phyloP scores from a whole-genome alignment of 2,113 vertebrate species.

The Sylvietta virens region DNA sequence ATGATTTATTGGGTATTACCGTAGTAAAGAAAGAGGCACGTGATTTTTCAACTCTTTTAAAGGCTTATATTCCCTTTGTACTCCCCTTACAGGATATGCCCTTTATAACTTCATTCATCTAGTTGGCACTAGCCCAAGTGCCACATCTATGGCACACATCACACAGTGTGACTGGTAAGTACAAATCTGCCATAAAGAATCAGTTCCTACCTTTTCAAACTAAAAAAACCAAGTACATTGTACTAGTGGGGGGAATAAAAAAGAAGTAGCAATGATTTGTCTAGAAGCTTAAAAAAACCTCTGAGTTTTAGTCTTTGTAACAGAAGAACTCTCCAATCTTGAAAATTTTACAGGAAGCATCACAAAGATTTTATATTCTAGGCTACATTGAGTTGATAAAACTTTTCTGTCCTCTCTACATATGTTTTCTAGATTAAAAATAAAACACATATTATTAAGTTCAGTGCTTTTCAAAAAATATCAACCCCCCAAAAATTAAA shows the following conservation, averaged over 20 bases:
- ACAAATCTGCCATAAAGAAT: background rate
- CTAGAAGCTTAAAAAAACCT: background rate
- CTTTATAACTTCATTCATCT: background rate
- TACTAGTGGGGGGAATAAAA: background rate
- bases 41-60: background rate
- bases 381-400: background rate
- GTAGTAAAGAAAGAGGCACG: background rate
- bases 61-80: conserved; percentile 29
- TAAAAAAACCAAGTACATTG: background rate
- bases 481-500: background rate
- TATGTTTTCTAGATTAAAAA: conserved; percentile 43
- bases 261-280: background rate
- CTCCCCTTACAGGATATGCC: background rate
- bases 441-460: background rate
- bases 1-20: background rate
- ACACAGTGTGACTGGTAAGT: background rate
- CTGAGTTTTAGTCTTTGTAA: background rate
- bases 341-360: background rate
- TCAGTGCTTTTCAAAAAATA: conserved; percentile 28
- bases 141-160: background rate
- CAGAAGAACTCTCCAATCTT: background rate
- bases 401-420: background rate
- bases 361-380: background rate
- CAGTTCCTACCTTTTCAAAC: background rate
- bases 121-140: background rate